These are phyloP conservation scores for Strongylocentrotus purpuratus DNA, from an alignment of 35 echinoderm and acorn worm genomes.

Conservation along the genomic window DNA sequence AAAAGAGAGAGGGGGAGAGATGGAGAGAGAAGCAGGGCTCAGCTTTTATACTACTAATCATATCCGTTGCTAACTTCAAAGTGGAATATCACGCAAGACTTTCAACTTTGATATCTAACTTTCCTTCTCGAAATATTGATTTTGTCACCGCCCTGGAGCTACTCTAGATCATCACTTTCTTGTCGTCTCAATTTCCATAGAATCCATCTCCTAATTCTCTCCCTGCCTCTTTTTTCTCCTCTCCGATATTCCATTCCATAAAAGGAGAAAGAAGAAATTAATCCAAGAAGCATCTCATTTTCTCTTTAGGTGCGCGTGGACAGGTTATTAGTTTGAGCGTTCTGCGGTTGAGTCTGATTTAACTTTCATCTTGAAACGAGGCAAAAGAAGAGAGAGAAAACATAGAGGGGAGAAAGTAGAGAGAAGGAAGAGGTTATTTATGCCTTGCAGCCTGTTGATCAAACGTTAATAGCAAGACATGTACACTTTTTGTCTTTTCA, in stretches of 20 bases:
- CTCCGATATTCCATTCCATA: not conserved
- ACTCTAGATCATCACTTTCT: not conserved
- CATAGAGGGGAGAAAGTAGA: not conserved
- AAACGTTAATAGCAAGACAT: constrained; percentile 12
- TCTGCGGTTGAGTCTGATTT: not conserved
- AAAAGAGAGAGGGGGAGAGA: not conserved
- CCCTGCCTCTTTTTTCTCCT: not conserved
- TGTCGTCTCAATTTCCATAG: constrained; percentile 17
- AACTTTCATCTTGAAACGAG: not conserved
- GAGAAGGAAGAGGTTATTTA: not conserved
- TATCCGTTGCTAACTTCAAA: constrained; percentile 10
- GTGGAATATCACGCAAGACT: not conserved
- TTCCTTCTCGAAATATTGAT: not conserved
- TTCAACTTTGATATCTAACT: constrained; percentile 3
- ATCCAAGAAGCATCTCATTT: not conserved
- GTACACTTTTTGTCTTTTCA: not conserved
- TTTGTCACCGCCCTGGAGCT: not conserved
- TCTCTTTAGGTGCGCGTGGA: not conserved
- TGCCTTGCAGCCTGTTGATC: constrained; percentile 14
- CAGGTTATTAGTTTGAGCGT: constrained; percentile 14
- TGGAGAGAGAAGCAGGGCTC: not conserved
- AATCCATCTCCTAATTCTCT: constrained; percentile 17
- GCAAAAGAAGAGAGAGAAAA: not conserved
- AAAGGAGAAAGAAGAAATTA: constrained; percentile 12
- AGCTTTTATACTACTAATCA: not conserved